Percentiles rank a stretch among this genome's conserved stretches.
Evolutionary conservation across 1,140 invertebrate species (phyloP).

Genomic region (Alviniconcha marisindica): DNA sequence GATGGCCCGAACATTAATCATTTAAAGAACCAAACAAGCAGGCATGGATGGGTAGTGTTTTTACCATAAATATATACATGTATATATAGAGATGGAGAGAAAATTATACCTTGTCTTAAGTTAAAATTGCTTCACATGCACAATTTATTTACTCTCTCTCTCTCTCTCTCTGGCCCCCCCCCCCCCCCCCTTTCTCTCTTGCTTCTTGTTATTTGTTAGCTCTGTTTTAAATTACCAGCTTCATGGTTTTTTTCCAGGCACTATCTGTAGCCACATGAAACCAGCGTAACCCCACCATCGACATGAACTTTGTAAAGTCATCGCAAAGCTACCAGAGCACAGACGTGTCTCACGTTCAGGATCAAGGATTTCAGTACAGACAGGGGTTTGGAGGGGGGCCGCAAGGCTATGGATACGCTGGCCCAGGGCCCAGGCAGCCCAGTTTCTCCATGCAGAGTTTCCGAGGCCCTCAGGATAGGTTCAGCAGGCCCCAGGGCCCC

Average conservation of each 20-base stretch:
- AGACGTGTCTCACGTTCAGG: conserved; percentile 13
- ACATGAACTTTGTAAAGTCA: conserved; percentile 48
- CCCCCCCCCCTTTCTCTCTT: no score
- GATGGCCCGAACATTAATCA: no score
- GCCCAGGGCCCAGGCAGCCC: not conserved
- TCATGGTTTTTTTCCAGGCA: conserved; percentile 27
- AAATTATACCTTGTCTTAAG: no score
- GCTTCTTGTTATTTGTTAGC: not conserved
- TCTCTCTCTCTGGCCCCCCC: no score
- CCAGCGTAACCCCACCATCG: not conserved
- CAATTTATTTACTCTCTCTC: no score
- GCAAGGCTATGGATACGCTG: not conserved
- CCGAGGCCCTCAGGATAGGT: not conserved
- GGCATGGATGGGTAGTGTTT: no score
- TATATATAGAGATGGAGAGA: no score
- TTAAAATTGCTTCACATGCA: no score
- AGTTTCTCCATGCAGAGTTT: not conserved
- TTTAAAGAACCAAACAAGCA: no score
- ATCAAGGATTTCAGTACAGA: not conserved
- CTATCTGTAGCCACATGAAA: conserved; percentile 21
- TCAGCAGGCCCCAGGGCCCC: not conserved
- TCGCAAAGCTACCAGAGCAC: conserved; percentile 35
- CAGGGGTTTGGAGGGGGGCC: conserved; percentile 1
- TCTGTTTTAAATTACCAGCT: no score
- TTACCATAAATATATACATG: no score